A percentile compares a stretch with the other conserved stretches of the same genome.
phyloP scores from a whole-genome alignment of 2,113 vertebrate species.

The Megaleporinus macrocephalus region DNA sequence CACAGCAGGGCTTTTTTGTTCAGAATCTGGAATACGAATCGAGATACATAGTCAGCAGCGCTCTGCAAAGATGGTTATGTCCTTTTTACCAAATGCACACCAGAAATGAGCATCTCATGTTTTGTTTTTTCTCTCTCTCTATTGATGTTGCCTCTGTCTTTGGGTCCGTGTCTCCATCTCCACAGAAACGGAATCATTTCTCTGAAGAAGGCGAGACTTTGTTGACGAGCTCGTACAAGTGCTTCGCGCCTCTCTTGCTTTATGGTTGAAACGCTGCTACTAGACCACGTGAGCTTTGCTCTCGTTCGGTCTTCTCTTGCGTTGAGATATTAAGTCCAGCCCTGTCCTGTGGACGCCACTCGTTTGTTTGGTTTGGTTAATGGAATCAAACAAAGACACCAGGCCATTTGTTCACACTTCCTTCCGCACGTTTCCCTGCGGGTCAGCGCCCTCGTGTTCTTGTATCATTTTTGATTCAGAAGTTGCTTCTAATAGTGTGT shows the following conservation, averaged over 20 bases:
- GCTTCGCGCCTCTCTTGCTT: too few species aligned
- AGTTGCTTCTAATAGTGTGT: neutral
- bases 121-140: too few species aligned
- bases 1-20: neutral
- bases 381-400: neutral
- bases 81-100: too few species aligned
- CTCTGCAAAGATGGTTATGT: too few species aligned
- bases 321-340: neutral
- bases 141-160: neutral
- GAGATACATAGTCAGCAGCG: neutral
- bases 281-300: neutral
- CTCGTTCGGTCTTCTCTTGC: too few species aligned
- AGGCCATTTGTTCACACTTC: conserved; percentile 48
- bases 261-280: neutral
- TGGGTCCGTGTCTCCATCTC: too few species aligned
- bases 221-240: conserved; percentile 45
- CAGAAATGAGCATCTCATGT: neutral
- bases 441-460: neutral
- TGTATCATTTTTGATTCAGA: neutral
- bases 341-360: too few species aligned
- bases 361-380: neutral
- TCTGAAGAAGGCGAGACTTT: conserved; percentile 41
- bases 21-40: neutral
- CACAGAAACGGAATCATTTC: neutral
- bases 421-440: neutral